A percentile compares a stretch with the other conserved stretches of the same genome.
Conservation (phyloP, 2,888 invertebrate genomes). For the Pilophorus perplexus region DNA sequence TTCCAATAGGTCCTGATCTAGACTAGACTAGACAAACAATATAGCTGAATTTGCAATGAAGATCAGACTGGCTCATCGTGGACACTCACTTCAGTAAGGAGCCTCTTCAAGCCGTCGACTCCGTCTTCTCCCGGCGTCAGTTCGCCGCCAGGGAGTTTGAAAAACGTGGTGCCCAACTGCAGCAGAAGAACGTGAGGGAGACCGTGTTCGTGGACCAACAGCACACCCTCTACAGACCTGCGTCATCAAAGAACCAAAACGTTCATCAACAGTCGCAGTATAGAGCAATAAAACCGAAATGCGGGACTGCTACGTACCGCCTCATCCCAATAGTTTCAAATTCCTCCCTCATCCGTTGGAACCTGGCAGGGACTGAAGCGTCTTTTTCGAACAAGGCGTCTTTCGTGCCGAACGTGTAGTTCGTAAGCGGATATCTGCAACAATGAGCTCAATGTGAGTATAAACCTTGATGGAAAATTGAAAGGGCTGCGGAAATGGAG, state of each 20-base stretch:
- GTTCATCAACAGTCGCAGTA: too few species aligned
- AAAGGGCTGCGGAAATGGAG: too few species aligned
- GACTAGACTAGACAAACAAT: neutral
- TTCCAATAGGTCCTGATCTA: neutral
- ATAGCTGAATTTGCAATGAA: neutral
- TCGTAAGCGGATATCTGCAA: slow-evolving; percentile 83
- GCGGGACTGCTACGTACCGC: too few species aligned
- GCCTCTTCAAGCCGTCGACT: slow-evolving; percentile 92
- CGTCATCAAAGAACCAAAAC: too few species aligned
- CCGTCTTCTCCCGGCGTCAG: slow-evolving; percentile 94
- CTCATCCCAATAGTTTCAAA: slow-evolving; percentile 97
- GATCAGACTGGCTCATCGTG: neutral
- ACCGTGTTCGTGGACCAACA: slow-evolving; percentile 96
- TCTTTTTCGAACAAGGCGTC: slow-evolving; percentile 98
- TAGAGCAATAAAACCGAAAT: too few species aligned
- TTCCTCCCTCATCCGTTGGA: slow-evolving; percentile 97
- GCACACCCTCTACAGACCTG: slow-evolving; percentile 76
- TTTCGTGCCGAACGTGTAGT: slow-evolving; percentile 99
- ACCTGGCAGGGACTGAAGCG: slow-evolving; percentile 97
- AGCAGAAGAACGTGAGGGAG: slow-evolving; percentile 94
- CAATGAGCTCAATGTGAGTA: neutral
- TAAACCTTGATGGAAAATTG: too few species aligned
- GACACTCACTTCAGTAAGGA: slow-evolving; percentile 70
- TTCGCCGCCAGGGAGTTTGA: slow-evolving; percentile 98
- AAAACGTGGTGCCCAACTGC: slow-evolving; percentile 97